These are phyloP conservation scores for Prostheceraeus crozeri DNA, from an alignment of 2,888 invertebrate genomes.

Conservation along the genomic window DNA sequence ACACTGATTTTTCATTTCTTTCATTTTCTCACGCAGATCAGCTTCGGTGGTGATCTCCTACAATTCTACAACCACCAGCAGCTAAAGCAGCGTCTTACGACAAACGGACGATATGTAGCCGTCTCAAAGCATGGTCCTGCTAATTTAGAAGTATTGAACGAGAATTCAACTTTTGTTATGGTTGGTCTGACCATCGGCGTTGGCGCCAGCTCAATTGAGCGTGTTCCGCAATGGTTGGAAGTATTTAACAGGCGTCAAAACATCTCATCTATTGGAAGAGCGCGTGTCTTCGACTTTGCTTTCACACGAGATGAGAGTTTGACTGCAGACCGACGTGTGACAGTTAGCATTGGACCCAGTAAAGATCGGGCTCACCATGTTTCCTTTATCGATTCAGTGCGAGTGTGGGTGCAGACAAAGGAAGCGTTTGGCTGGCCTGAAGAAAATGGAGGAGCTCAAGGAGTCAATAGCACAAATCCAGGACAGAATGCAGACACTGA, in stretches of 20 bases:
- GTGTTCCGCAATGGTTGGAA: conserved; percentile 28
- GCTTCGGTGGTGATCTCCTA: conserved; percentile 73
- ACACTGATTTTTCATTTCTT: too few species aligned
- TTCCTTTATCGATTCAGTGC: conserved; percentile 84
- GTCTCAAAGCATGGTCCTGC: conserved; percentile 78
- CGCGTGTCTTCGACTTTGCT: conserved; percentile 90
- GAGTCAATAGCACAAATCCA: too few species aligned
- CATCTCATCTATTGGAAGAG: conserved; percentile 44
- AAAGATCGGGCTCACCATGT: conserved; percentile 67
- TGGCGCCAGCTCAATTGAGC: neutral
- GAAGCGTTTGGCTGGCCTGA: conserved; percentile 94
- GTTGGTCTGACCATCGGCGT: conserved; percentile 41
- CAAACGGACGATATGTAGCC: conserved; percentile 78
- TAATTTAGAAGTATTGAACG: conserved; percentile 75
- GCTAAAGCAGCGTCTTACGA: conserved; percentile 79
- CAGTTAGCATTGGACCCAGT: conserved; percentile 52
- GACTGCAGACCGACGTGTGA: conserved; percentile 64
- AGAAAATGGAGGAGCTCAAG: conserved; percentile 65
- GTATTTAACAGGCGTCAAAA: conserved; percentile 49
- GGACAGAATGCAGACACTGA: too few species aligned
- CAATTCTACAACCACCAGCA: conserved; percentile 89
- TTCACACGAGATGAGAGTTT: conserved; percentile 84
- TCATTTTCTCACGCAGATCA: too few species aligned
- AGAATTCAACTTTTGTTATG: conserved; percentile 78
- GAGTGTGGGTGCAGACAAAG: conserved; percentile 87